phyloP scores from a whole-genome alignment of 2,113 vertebrate genomes.

The Neoarius graeffei region DNA sequence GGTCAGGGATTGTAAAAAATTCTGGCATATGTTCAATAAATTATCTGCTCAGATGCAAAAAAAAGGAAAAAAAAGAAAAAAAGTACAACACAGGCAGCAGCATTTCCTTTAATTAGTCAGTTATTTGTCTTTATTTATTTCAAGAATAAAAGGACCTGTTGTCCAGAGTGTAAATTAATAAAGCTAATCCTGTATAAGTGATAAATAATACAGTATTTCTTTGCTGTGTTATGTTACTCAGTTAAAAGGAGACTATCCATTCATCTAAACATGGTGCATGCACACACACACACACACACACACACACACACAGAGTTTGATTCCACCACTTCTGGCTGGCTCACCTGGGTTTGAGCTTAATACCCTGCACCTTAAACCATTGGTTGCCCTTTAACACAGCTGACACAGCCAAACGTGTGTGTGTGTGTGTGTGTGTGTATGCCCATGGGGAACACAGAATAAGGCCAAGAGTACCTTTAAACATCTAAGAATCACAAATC shows the following conservation, averaged over 20 bases:
- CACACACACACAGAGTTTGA: not conserved
- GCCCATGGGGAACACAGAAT: not conserved
- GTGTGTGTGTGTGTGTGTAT: not conserved
- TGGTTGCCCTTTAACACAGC: not conserved
- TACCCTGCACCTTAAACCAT: not conserved
- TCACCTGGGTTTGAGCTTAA: not conserved
- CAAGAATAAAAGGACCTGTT: not conserved
- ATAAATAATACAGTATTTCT: not conserved
- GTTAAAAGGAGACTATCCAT: not conserved
- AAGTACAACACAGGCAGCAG: not conserved
- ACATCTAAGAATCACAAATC: not conserved
- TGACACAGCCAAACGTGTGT: not conserved
- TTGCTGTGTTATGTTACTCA: not conserved
- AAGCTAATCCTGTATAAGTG: not conserved
- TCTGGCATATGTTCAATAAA: not conserved
- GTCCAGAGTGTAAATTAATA: not conserved
- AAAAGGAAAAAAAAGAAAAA: not conserved
- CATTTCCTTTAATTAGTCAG: not conserved
- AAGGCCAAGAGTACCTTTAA: slow-evolving; percentile 10
- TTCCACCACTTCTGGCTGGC: not conserved
- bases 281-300: not conserved
- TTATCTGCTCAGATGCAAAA: not conserved
- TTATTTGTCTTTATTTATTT: not conserved
- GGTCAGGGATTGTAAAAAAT: not conserved
- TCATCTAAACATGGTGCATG: not conserved